Evolutionary conservation across 1,140 invertebrate genomes (phyloP), one percentile per base, ranked within the genome.

Genomic region (Temnothorax longispinosus): DNA sequence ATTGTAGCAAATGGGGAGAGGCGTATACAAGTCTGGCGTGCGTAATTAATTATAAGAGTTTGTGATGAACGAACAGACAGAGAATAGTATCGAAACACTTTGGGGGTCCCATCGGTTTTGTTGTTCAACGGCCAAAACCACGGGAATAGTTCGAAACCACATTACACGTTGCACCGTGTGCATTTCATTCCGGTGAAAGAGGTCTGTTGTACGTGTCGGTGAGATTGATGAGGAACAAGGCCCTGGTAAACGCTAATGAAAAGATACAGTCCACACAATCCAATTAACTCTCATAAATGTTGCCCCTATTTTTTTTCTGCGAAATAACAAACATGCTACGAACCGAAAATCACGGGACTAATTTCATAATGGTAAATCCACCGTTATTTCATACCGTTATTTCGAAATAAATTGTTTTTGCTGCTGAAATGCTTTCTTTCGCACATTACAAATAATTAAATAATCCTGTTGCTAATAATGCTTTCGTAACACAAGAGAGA

Each of bases 191-290:
- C 71, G 62, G 80, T 77, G 72, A 67, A 78, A 89, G 88, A 78
- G 85, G 64, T 50, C 58, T 65, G 75, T 52, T 75, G 72, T 78
- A 58, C 65, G 77, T 69, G 77, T 87, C 76, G 85, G 86, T 65
- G 80, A 76, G 88, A 90, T 90, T 90, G 89, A 90, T 90, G 89
- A 90, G 89, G 69, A 65, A 60, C 88, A 71, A 76, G 75, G 64
- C 44, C 38, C 67, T 71, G 89, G 65, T 86, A 91, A 89, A 80
- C 74, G 69, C 81, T 89, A 87, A 89, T 89, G 82, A 89, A 89
- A 89, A 85, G 87, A 84, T 52, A 71, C 80, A 50, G 69, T 50
- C 54, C 18, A 18, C 54, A 52, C 78, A 72, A 38, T 44, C 54
- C 54, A 84, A 84, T 84, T 84, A 84, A 74, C 69, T 75, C 80